phyloP scores from a whole-genome alignment of 2,797 vertebrate species.

The Nyctibius grandis region DNA sequence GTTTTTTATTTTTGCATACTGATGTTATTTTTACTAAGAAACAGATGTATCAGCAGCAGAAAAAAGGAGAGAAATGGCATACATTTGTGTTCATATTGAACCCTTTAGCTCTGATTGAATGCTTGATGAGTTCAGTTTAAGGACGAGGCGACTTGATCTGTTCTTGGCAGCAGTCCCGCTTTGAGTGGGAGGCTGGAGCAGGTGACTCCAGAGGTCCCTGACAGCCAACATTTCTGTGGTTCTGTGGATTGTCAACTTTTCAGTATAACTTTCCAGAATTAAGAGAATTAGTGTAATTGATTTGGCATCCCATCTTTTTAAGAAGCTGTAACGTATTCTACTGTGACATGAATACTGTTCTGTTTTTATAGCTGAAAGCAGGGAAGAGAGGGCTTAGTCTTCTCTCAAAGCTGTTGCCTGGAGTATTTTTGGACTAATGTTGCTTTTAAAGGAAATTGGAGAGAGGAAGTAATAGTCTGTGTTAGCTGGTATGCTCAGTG shows the following conservation, averaged over 20 bases:
- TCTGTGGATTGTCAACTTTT: neutral
- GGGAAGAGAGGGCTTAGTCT: neutral
- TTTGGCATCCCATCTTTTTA: neutral
- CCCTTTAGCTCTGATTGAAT: neutral
- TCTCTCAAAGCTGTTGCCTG: neutral
- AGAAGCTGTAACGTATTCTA: rapidly evolving
- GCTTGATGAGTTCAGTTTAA: neutral
- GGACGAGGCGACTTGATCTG: neutral
- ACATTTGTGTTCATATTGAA: constrained; percentile 2
- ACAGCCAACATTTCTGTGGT: neutral
- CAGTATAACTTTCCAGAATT: neutral
- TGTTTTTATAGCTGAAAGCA: neutral
- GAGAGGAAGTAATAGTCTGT: neutral
- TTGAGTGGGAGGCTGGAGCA: neutral
- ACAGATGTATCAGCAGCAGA: neutral
- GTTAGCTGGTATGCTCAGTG: neutral
- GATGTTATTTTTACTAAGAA: constrained; percentile 23
- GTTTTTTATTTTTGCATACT: neutral
- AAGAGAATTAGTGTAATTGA: neutral
- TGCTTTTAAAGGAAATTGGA: neutral
- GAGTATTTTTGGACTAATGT: neutral
- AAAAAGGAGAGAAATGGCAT: neutral
- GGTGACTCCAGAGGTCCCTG: neutral
- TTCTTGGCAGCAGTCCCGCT: neutral
- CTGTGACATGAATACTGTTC: neutral